Conservation (phyloP, 2,113 vertebrate genomes). For the Dicaeum eximium region DNA sequence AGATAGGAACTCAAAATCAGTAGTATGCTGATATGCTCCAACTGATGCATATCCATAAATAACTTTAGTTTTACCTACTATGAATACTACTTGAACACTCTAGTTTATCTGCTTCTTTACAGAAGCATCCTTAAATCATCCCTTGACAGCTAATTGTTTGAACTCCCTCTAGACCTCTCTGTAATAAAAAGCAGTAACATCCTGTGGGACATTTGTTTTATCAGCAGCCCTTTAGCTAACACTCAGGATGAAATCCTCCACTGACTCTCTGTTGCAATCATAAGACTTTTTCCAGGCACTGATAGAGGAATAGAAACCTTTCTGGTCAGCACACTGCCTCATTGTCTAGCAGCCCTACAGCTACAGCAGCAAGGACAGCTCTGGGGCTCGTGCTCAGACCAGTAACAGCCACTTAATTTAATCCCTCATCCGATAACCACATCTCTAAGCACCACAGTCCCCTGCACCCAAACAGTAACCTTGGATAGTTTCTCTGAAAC, state of each 20-base stretch:
- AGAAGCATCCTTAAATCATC: slow-evolving; percentile 2
- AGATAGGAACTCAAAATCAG: neutral
- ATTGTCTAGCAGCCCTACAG: neutral
- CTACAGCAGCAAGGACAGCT: neutral
- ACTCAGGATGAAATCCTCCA: slow-evolving; percentile 36
- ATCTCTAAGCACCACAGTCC: neutral
- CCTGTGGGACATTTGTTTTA: slow-evolving; percentile 42
- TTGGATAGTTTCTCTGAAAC: neutral
- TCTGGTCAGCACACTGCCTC: neutral
- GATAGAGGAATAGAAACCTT: neutral
- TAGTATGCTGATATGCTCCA: neutral
- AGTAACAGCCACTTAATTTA: neutral
- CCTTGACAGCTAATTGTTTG: slow-evolving; percentile 10
- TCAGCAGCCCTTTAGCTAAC: slow-evolving; percentile 42
- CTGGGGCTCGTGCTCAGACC: neutral
- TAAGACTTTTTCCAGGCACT: neutral
- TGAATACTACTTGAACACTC: neutral
- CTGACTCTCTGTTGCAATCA: neutral
- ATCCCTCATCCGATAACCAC: neutral
- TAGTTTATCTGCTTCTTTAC: neutral
- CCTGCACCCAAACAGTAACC: neutral
- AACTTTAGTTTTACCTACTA: neutral
- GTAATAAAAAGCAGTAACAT: slow-evolving; percentile 35
- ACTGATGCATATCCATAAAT: neutral
- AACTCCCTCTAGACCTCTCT: neutral